Percentiles rank a stretch among this genome's conserved stretches.
Evolutionary conservation across 2,888 invertebrate genomes (phyloP).

Genomic region (Meloe dianella): DNA sequence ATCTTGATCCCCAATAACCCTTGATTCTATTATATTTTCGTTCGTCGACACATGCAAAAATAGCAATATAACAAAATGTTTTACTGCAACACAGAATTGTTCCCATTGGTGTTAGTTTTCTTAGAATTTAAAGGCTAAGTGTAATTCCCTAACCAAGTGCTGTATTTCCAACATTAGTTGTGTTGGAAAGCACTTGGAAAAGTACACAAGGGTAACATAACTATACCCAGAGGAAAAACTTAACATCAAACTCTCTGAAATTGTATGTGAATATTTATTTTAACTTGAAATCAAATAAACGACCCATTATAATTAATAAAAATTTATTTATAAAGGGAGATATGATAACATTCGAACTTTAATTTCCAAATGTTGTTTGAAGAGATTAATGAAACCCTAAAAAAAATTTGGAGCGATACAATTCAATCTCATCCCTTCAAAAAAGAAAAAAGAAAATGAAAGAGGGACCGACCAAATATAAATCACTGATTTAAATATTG

Average conservation of each 20-base stretch:
- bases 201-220: constrained; percentile 35
- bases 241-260: constrained; percentile 33
- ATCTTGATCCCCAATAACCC: background rate
- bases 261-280: constrained; percentile 34
- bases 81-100: background rate
- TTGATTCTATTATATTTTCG: background rate
- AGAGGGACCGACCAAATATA: background rate
- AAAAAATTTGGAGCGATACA: background rate
- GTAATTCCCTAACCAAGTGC: background rate
- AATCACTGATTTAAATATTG: background rate
- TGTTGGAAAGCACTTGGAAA: constrained; percentile 31
- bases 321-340: background rate
- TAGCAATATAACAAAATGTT: background rate
- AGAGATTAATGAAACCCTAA: background rate
- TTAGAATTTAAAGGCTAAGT: constrained; percentile 7
- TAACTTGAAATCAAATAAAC: constrained; percentile 34
- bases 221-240: constrained; percentile 37
- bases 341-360: background rate
- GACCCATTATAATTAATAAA: constrained; percentile 22
- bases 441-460: background rate
- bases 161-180: constrained; percentile 35
- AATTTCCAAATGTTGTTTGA: background rate
- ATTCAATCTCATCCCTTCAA: background rate
- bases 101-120: constrained; percentile 22
- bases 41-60: background rate